These are phyloP conservation scores for Spisula solida DNA, from an alignment of 2,888 invertebrate genomes.

Conservation along the genomic window DNA sequence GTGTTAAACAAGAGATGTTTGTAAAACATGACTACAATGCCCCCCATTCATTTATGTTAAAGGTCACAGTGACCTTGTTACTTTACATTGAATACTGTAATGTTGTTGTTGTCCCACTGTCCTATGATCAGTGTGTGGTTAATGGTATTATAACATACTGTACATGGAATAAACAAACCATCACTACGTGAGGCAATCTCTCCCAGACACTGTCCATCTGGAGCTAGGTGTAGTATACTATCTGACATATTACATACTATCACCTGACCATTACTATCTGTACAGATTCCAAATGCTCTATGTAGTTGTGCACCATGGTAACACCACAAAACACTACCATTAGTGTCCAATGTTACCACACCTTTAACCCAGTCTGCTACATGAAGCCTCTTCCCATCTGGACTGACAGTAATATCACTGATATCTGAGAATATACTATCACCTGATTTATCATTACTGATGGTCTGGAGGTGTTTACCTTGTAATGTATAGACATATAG, in stretches of 20 bases:
- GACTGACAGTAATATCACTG: background rate
- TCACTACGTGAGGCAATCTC: background rate
- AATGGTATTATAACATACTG: background rate
- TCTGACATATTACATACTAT: background rate
- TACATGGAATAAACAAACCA: background rate
- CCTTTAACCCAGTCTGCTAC: background rate
- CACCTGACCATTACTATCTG: background rate
- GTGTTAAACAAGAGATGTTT: no score
- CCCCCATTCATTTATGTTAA: no score
- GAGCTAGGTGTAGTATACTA: background rate
- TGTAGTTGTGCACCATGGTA: background rate
- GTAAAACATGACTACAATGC: no score
- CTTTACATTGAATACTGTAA: no score
- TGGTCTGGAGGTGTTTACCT: background rate
- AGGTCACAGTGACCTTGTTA: no score
- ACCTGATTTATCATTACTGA: background rate
- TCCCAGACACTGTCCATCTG: background rate
- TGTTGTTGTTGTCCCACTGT: no score
- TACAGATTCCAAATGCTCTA: background rate
- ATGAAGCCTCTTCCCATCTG: background rate
- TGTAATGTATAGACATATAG: background rate
- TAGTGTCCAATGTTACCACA: background rate
- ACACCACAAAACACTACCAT: background rate
- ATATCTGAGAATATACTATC: background rate
- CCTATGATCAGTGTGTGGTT: no score